phyloP scores from a whole-genome alignment of 92 coral and sea anemone species.

The Zoanthus sansibaricus region DNA sequence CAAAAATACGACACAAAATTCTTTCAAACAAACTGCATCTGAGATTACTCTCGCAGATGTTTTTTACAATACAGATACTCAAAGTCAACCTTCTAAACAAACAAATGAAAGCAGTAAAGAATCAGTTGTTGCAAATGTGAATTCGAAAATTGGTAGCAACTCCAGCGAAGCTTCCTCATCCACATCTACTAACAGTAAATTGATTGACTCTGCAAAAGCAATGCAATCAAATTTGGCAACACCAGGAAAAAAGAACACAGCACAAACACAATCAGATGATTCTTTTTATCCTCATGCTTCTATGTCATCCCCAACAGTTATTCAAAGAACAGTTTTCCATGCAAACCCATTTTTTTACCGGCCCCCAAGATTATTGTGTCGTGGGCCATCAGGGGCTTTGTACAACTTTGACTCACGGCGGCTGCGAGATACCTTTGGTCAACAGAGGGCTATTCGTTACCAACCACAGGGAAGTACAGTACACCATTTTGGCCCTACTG shows the following conservation, averaged over 20 bases:
- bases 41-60: conserved; percentile 3
- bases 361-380: conserved; percentile 55
- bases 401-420: conserved; percentile 63
- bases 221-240: conserved; percentile 8
- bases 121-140: neutral
- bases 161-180: conserved; percentile 28
- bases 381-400: conserved; percentile 48
- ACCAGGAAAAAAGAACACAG: neutral
- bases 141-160: neutral
- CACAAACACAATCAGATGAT: conserved; percentile 11
- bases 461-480: conserved; percentile 40
- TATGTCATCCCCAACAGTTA: conserved; percentile 74
- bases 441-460: conserved; percentile 43
- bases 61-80: conserved; percentile 8
- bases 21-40: neutral
- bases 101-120: neutral
- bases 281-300: conserved; percentile 52
- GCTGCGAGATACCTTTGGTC: conserved; percentile 47
- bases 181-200: conserved; percentile 26
- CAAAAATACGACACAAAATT: neutral
- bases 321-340: conserved; percentile 79
- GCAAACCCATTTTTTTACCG: conserved; percentile 63
- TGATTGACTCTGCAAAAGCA: neutral
- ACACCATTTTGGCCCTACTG: conserved; percentile 26
- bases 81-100: neutral